These are phyloP conservation scores for Aphelenchoides avenae DNA, from an alignment of 1,140 invertebrate genomes.

Conservation along the genomic window DNA sequence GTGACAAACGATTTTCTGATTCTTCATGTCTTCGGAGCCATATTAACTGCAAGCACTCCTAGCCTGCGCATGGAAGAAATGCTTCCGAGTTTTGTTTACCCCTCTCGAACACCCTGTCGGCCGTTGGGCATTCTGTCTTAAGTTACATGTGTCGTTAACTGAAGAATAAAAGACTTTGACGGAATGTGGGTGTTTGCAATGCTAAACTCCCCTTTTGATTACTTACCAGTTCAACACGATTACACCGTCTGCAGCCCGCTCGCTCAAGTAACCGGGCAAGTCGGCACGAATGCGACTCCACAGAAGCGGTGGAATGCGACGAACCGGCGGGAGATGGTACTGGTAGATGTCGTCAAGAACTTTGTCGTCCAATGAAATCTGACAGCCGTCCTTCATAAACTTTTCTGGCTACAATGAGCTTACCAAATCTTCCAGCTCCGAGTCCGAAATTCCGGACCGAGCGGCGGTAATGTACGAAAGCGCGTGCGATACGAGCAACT, in stretches of 20 bases:
- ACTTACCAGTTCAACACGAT: constrained; percentile 97
- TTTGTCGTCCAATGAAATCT: constrained; percentile 87
- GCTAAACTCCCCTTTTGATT: too few species aligned
- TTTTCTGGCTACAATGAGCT: constrained; percentile 14
- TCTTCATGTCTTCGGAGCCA: too few species aligned
- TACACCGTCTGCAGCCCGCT: constrained; percentile 90
- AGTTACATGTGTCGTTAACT: too few species aligned
- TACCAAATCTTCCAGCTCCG: constrained; percentile 77
- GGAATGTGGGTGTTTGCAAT: too few species aligned
- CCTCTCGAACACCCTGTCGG: too few species aligned
- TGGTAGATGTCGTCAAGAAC: constrained; percentile 94
- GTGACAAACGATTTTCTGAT: too few species aligned
- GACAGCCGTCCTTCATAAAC: too few species aligned
- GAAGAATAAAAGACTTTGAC: too few species aligned
- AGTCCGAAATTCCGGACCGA: constrained; percentile 83
- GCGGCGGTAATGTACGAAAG: constrained; percentile 89
- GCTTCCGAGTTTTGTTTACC: too few species aligned
- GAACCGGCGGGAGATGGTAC: constrained; percentile 89
- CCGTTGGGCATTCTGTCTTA: too few species aligned
- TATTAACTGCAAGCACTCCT: too few species aligned
- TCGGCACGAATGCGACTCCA: constrained; percentile 93
- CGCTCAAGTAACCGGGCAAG: constrained; percentile 87
- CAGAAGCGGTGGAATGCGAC: constrained; percentile 84
- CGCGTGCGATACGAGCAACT: constrained; percentile 84
- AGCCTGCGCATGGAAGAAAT: too few species aligned